Evolutionary conservation across 1,140 invertebrate genomes (phyloP), one percentile per base, ranked within the genome.

Genomic region (Sitodiplosis mosellana): DNA sequence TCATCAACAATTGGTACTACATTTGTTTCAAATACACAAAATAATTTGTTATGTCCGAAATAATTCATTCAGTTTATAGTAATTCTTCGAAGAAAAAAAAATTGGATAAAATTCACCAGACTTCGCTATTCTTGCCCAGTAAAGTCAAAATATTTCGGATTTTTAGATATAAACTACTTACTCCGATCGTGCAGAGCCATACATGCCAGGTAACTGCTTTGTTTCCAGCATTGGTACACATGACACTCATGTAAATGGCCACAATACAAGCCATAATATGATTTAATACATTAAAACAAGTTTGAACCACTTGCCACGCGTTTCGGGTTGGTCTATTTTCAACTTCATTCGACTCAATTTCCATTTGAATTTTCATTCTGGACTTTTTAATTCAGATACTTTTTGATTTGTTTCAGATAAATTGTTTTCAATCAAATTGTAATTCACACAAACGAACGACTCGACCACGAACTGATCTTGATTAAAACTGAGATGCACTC

Each of bases 1-100:
- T 27, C 41, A 48, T 43, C 15, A 48, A 33, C 12, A 48, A 37
- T 20, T 48, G 40, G 36, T 48, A 48, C n/a, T 45, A 6, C 12
- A 44, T 17, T 27, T 27, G 3, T 27, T 27, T 27, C 10, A 27
- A 27, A 10, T 4, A 12, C 4, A 3, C 4, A 19, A 19, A 40
- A 40, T 6, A n/a, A n/a, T n/a, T n/a, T n/a, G n/a, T n/a, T n/a
- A n/a, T n/a, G n/a, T n/a, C n/a, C n/a, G n/a, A n/a, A n/a, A n/a
- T n/a, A n/a, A n/a, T n/a, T n/a, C n/a, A n/a, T 27, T 27, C 10
- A 27, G 4, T 5, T n/a, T n/a, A n/a, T n/a, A n/a, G n/a, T n/a
- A n/a, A n/a, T n/a, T n/a, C n/a, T n/a, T n/a, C n/a, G n/a, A n/a
- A n/a, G n/a, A n/a, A n/a, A n/a, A n/a, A n/a, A n/a, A n/a, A n/a